Evolutionary conservation across 1,140 invertebrate species (phyloP).

Genomic region (Procambarus clarkii): DNA sequence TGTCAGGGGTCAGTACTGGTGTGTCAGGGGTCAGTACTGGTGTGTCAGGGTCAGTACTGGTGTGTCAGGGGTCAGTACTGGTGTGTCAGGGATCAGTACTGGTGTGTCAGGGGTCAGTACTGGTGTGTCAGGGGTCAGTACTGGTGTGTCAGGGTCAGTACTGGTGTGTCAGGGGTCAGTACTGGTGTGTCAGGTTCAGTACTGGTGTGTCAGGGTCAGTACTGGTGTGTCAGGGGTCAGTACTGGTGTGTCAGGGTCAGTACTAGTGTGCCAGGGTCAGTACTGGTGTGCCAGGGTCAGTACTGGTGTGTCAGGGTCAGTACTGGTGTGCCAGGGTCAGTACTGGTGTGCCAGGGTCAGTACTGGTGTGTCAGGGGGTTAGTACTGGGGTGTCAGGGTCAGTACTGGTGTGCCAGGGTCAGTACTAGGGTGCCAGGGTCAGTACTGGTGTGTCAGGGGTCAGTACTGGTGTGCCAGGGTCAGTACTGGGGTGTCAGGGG

Average conservation of each 20-base stretch:
- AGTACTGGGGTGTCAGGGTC: no score
- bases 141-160: background rate
- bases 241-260: background rate
- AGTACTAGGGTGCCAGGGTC: no score
- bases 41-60: background rate
- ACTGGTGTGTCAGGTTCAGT: background rate
- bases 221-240: background rate
- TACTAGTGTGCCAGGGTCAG: background rate
- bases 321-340: no score
- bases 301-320: no score
- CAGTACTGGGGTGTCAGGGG: no score
- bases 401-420: no score
- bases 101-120: background rate
- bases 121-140: background rate
- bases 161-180: background rate
- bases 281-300: no score
- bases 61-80: background rate
- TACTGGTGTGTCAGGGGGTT: no score
- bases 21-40: background rate
- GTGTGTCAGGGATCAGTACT: background rate
- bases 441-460: no score
- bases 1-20: background rate
- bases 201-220: background rate
- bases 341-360: no score
- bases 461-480: no score